Conservation (phyloP, 2,113 vertebrate genomes). For the Protomyctophum bolini region DNA sequence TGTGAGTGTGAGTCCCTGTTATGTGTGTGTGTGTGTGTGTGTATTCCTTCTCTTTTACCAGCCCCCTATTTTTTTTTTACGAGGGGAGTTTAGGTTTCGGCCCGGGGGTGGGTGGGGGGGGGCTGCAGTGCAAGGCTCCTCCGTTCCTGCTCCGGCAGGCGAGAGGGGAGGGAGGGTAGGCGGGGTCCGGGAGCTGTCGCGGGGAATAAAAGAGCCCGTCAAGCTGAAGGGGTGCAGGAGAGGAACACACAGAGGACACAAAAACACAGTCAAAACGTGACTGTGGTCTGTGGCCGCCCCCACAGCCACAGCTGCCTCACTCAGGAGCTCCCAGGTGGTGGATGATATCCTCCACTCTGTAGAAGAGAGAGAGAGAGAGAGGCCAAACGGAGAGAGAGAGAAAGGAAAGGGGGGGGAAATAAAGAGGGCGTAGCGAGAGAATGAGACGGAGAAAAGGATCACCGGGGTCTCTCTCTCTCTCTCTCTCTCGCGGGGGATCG, state of each 20-base stretch:
- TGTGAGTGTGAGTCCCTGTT: neutral
- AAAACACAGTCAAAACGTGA: too few relatives aligned
- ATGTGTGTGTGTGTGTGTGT: slow-evolving; percentile 36
- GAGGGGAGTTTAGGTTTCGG: slow-evolving; percentile 66
- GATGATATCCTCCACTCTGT: slow-evolving; percentile 52
- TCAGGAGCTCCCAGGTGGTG: slow-evolving; percentile 60
- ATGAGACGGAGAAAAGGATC: neutral
- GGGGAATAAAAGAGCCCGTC: slow-evolving; percentile 58
- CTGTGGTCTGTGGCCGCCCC: too few relatives aligned
- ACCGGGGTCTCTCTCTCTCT: neutral
- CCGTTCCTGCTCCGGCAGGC: slow-evolving; percentile 48
- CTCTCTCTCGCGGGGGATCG: slow-evolving; percentile 15
- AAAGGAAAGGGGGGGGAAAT: too few relatives aligned
- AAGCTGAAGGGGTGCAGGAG: slow-evolving; percentile 69
- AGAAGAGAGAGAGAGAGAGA: slow-evolving; percentile 11
- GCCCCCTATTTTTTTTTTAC: slow-evolving; percentile 48
- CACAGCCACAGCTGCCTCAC: slow-evolving; percentile 55
- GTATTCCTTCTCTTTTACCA: slow-evolving; percentile 46
- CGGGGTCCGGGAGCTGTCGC: slow-evolving; percentile 70
- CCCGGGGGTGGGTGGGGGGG: slow-evolving; percentile 38
- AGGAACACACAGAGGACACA: neutral
- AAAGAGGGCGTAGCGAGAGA: too few relatives aligned
- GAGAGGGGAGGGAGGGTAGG: slow-evolving; percentile 64
- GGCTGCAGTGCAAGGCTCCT: slow-evolving; percentile 46
- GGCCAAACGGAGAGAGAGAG: neutral